phyloP scores from a whole-genome alignment of 1,140 invertebrate genomes.

The Apis cerana region DNA sequence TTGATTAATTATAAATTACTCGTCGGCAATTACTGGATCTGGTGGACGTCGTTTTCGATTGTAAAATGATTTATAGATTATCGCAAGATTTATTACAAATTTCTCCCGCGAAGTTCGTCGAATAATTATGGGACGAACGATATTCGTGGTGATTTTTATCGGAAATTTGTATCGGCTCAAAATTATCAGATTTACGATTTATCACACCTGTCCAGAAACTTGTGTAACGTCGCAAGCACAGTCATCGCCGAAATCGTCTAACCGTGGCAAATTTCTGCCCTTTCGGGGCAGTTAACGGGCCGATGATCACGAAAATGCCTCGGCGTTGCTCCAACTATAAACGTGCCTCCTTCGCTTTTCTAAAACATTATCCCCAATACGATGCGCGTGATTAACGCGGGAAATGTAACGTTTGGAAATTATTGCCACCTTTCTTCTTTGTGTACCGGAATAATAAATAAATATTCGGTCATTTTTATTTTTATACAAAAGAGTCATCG shows the following conservation, averaged over 20 bases:
- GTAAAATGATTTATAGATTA: too few species aligned
- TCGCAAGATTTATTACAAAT: not conserved
- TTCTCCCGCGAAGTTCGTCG: not conserved
- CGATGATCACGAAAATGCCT: slow-evolving; percentile 12
- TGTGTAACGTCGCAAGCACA: not conserved
- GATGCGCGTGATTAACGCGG: not conserved
- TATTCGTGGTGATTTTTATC: not conserved
- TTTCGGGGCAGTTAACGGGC: not conserved
- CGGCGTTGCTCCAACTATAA: not conserved
- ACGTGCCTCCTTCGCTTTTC: not conserved
- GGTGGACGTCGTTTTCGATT: too few species aligned
- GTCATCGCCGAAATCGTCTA: not conserved
- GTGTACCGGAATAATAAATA: not conserved
- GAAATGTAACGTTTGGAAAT: not conserved
- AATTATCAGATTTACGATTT: not conserved
- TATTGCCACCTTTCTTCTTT: not conserved
- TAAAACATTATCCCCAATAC: not conserved
- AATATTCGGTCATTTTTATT: too few species aligned
- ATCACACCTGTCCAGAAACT: not conserved
- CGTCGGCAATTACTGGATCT: too few species aligned
- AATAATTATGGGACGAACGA: too few species aligned
- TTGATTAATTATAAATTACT: too few species aligned
- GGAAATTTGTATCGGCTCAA: not conserved
- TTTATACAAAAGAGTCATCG: too few species aligned
- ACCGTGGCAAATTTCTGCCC: not conserved